Evolutionary conservation across 92 coral and sea anemone species (phyloP).

Genomic region (Palythoa heliodiscus): DNA sequence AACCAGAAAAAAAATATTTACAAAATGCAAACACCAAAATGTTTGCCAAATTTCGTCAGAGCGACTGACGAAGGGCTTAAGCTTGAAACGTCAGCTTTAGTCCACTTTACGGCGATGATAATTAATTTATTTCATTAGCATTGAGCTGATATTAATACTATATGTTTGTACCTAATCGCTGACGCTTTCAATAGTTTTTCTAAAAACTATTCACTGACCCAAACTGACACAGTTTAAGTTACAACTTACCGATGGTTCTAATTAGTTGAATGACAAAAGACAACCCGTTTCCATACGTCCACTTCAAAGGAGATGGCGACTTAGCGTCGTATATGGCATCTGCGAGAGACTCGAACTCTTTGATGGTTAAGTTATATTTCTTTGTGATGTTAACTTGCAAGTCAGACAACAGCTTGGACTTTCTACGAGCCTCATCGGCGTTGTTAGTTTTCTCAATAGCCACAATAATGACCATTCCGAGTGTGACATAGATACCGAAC

Average conservation of each 20-base stretch:
- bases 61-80: no score
- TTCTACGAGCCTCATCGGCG: constrained; percentile 2
- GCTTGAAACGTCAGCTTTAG: no score
- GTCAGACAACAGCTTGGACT: constrained; percentile 13
- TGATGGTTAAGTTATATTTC: constrained; percentile 3
- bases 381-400: constrained; percentile 16
- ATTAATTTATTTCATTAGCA: no score
- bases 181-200: no score
- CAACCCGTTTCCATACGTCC: constrained; percentile 9
- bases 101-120: no score
- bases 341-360: constrained; percentile 15
- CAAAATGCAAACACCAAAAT: no score
- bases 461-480: constrained; percentile 9
- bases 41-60: no score
- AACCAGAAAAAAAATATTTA: no score
- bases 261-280: constrained; percentile 25
- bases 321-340: constrained; percentile 13
- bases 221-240: no score
- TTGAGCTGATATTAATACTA: no score
- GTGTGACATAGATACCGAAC: neutral
- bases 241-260: constrained; percentile 28
- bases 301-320: neutral
- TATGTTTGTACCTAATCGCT: no score
- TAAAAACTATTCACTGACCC: no score
- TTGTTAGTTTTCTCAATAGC: constrained; percentile 13